Evolutionary conservation across 2,113 vertebrate genomes (phyloP).

Genomic region (Zingel zingel): DNA sequence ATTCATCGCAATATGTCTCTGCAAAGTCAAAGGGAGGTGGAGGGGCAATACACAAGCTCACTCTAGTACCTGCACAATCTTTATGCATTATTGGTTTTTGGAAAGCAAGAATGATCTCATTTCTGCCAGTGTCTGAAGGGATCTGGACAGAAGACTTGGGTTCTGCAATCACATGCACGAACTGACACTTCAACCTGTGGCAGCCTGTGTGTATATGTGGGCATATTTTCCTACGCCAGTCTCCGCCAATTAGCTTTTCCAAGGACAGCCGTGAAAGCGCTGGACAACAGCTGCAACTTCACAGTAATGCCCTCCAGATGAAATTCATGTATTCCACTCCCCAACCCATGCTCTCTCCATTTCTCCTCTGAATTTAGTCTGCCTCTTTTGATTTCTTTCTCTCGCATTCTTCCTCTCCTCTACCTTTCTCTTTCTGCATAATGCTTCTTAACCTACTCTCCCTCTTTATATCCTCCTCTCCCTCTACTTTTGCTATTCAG

Average conservation of each 20-base stretch:
- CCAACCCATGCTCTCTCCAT: conserved; percentile 21
- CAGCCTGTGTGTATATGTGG: conserved; percentile 8
- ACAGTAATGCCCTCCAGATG: conserved; percentile 59
- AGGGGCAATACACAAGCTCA: background rate
- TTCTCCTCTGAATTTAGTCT: conserved; percentile 46
- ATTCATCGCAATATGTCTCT: conserved; percentile 4
- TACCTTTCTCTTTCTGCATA: conserved; percentile 28
- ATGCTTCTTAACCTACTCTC: conserved; percentile 48
- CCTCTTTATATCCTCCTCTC: conserved; percentile 25
- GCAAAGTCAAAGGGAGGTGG: background rate
- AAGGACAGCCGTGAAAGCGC: conserved; percentile 37
- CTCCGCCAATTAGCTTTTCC: conserved; percentile 43
- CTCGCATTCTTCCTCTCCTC: conserved; percentile 16
- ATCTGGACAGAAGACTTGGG: conserved; percentile 38
- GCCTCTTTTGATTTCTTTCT: conserved; percentile 47
- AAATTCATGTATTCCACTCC: conserved; percentile 71
- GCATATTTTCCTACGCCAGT: conserved; percentile 27
- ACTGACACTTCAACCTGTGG: conserved; percentile 37
- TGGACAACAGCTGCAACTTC: conserved; percentile 64
- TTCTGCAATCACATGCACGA: conserved; percentile 3
- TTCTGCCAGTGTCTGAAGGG: conserved; percentile 16
- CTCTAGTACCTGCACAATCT: background rate
- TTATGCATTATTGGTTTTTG: conserved; percentile 18
- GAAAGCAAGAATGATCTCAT: conserved; percentile 5
- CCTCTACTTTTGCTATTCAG: conserved; percentile 54